Conservation (phyloP, 2,888 invertebrate genomes). For the Macroteleia sp. region DNA sequence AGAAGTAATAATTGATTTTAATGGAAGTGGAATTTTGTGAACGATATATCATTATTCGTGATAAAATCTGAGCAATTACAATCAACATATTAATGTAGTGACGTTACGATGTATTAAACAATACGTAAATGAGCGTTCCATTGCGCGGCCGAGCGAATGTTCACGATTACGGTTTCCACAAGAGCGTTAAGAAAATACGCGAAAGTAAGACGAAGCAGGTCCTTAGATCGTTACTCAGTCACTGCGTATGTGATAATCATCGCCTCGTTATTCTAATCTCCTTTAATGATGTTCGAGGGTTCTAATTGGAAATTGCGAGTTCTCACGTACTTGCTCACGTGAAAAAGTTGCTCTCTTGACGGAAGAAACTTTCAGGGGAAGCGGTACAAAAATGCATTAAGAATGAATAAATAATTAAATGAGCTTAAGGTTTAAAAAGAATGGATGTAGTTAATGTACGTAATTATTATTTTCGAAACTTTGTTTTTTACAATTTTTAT, state of each 20-base stretch:
- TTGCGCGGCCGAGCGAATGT: too few species aligned
- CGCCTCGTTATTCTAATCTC: constrained; percentile 70
- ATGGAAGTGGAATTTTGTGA: constrained; percentile 30
- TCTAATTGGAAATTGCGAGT: constrained; percentile 70
- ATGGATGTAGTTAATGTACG: too few species aligned
- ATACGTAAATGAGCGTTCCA: constrained; percentile 35
- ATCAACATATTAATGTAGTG: constrained; percentile 45
- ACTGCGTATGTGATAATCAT: constrained; percentile 69
- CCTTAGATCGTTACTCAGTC: constrained; percentile 57
- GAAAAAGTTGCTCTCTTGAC: constrained; percentile 39
- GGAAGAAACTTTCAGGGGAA: constrained; percentile 39
- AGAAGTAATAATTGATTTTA: constrained; percentile 48
- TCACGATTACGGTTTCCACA: too few species aligned
- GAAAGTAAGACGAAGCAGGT: constrained; percentile 37
- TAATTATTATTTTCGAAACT: too few species aligned
- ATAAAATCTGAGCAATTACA: constrained; percentile 49
- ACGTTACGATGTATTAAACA: constrained; percentile 40
- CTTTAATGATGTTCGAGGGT: constrained; percentile 66
- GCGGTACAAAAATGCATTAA: constrained; percentile 8
- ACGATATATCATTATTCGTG: constrained; percentile 32
- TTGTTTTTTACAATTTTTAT: too few species aligned
- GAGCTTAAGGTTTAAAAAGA: too few species aligned
- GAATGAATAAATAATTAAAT: constrained; percentile 17
- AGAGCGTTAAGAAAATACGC: constrained; percentile 55
- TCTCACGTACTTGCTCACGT: constrained; percentile 57